Base-by-base conservation (phyloP, 2,113 vertebrate genomes). In the Potamarius usumacintae region DNA sequence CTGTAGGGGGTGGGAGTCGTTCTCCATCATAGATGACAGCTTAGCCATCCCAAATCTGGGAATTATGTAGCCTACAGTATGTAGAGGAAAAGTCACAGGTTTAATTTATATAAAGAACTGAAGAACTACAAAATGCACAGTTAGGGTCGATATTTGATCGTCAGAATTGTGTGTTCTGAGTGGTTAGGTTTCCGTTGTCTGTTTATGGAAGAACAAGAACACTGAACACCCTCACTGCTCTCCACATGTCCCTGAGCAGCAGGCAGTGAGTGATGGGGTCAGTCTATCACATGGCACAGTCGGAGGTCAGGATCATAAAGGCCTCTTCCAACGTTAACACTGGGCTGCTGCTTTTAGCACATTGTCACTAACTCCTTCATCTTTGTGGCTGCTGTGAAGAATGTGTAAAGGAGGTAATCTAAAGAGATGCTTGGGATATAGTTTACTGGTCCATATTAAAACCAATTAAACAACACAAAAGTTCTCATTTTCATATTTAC, bases 201-300 rank as follows among this genome's bases (percentile, higher is more conserved):
- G 86, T 87, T 87, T 82, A 27, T 87, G 67, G 67, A 86, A 81
- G 78, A 82, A 69, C 53, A 30, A 60, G 86, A 82, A 71, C 30
- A 48, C 30, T 57, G 76, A 30, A 48, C 79, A 42, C 79, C 79
- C 79, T 67, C 60, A 15, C 25, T 34, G 78, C 20, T 86, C 85
- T 86, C 63, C 1, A 25, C 80, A 76, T 67, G 67, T 85, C 57
- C 22, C 85, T 1, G 52, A 58, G 50, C 77, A 81, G 85, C 85
- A 42, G 85, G 76, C 12, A 72, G 78, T 27, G 62, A 80, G 76
- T 15, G 48, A 82, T 11, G 53, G 69, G 80, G 69, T 87, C 80
- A 63, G 67, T 62, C 65, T 30, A 82, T 87, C 57, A 34, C 69
- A 77, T 20, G 1, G 7, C 82, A 8, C 86, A 67, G 86, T 55